phyloP scores from a whole-genome alignment of 2,113 vertebrate species.

The Macquaria australasica region DNA sequence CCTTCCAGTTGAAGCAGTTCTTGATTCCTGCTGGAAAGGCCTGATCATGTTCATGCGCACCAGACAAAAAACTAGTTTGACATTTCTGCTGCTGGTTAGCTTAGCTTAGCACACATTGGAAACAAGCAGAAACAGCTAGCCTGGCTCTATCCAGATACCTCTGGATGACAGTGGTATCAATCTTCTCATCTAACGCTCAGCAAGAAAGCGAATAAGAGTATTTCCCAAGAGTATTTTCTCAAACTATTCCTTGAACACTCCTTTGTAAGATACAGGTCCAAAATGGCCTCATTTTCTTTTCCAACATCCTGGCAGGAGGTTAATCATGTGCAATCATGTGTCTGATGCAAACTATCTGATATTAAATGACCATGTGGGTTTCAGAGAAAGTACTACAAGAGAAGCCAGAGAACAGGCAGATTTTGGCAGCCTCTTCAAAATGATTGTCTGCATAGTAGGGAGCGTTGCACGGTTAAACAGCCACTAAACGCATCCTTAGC shows the following conservation, averaged over 20 bases:
- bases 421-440: slow-evolving; percentile 48
- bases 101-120: background rate
- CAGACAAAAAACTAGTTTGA: background rate
- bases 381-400: slow-evolving; percentile 7
- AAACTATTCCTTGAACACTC: background rate
- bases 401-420: slow-evolving; percentile 7
- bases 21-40: background rate
- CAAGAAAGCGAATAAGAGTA: background rate
- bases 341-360: slow-evolving; percentile 16
- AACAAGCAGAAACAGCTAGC: background rate
- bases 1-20: background rate
- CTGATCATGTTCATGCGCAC: background rate
- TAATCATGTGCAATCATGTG: background rate
- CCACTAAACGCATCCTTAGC: slow-evolving; percentile 59
- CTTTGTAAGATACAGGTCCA: background rate
- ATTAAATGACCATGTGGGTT: slow-evolving; percentile 18
- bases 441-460: slow-evolving; percentile 47
- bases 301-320: background rate
- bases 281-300: background rate
- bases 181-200: too few relatives aligned
- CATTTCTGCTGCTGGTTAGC: background rate
- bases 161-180: too few relatives aligned
- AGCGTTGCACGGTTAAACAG: slow-evolving; percentile 50
- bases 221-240: background rate
- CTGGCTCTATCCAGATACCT: too few relatives aligned